Base-by-base conservation (phyloP, 2,888 invertebrate species). In the Xylota sylvarum region DNA sequence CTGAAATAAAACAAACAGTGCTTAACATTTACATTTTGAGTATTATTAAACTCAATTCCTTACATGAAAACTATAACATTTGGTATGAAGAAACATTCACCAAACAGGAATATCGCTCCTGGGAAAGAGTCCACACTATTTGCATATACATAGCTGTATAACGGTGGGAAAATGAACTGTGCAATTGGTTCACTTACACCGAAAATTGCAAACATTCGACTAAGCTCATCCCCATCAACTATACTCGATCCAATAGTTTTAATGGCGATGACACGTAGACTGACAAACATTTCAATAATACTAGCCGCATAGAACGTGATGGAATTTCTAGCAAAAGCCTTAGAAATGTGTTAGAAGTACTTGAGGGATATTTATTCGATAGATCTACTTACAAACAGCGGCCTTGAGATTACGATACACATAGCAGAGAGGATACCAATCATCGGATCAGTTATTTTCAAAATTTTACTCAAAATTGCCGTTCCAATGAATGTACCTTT, bases 401-500 rank as follows among this genome's bases (percentile, higher is more conserved):
- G 88, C 17, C 92, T 89, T 0, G 93, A 92, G n/a, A 90, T 84
- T 0, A 91, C 90, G 10, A 92, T 91, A 10, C 90, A 88, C 9
- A 91, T 0, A 0, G 92, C 90, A 1, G 92, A 91, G 5, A 92
- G 84, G 27, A 92, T 89, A 14, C 93, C 93, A 79, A 92, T 91
- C 55, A 90, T 88, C 9, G 93, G 87, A 83, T 92, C 92, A 0
- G 91, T 88, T 19, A 92, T 89, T 46, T 91, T 91, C 0, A 92
- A 67, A 14, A 90, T 10, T 87, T 92, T 92, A 82, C 92, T 92
- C 2, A 93, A 88, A 10, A 92, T 89, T 2, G 91, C 91, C 0
- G 92, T 92, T 58, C 92, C 92, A 80, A 93, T 89, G 19, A 92
- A 91, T 5, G 93, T 93, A 14, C 93, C 92, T 89, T 12, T n/a